phyloP scores from a whole-genome alignment of 92 coral and sea anemone genomes.

The Phenganax stokvisi region DNA sequence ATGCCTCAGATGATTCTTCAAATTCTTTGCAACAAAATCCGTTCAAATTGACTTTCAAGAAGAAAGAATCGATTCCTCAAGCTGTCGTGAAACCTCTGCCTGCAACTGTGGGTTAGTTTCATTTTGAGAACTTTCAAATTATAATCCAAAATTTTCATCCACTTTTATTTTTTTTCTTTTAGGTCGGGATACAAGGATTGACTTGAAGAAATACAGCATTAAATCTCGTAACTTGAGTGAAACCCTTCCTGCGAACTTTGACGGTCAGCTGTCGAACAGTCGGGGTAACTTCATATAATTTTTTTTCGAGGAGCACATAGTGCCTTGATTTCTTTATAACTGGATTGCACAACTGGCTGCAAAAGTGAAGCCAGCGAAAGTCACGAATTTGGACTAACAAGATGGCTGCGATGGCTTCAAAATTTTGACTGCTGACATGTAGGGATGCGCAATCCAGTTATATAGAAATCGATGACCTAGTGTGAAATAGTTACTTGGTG shows the following conservation, averaged over 20 bases:
- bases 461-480: too few species aligned
- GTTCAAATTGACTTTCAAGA: slow-evolving; percentile 31
- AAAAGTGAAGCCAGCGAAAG: too few species aligned
- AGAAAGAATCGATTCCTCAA: slow-evolving; percentile 22
- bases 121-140: too few species aligned
- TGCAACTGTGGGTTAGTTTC: neutral
- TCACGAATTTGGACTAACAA: too few species aligned
- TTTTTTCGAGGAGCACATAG: neutral
- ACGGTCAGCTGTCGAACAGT: slow-evolving; percentile 12
- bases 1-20: neutral
- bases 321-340: neutral
- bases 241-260: neutral
- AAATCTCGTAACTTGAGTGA: slow-evolving; percentile 22
- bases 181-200: slow-evolving; percentile 27
- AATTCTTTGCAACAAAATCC: slow-evolving; percentile 35
- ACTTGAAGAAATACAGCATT: slow-evolving; percentile 32
- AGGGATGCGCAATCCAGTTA: too few species aligned
- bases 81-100: slow-evolving; percentile 29
- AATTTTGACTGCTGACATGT: too few species aligned
- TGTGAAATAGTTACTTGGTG: too few species aligned
- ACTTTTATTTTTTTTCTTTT: neutral
- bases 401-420: too few species aligned
- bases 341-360: too few species aligned
- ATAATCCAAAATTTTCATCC: neutral
- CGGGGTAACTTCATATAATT: neutral